Conservation (phyloP, 2,888 invertebrate species). For the Metellina segmentata region DNA sequence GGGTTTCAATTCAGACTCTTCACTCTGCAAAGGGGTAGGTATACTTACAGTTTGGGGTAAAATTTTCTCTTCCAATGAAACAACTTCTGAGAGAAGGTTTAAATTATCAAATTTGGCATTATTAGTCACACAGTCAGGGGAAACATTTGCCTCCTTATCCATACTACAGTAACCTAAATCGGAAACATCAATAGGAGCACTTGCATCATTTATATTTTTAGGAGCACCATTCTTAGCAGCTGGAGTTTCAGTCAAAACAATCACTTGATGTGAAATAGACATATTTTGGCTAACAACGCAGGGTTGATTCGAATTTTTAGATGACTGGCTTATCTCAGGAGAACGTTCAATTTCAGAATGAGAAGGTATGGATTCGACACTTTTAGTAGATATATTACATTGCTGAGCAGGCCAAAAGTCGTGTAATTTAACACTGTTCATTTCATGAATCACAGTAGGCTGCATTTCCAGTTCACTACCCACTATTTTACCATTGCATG, state of each 20-base stretch:
- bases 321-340: background rate
- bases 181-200: constrained; percentile 1
- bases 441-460: background rate
- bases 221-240: background rate
- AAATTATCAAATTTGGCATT: background rate
- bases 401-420: constrained; percentile 61
- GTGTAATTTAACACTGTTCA: constrained; percentile 21
- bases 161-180: constrained; percentile 69
- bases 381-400: background rate
- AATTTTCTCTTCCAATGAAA: background rate
- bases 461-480: background rate
- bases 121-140: background rate
- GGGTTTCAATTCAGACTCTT: background rate
- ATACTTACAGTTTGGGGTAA: background rate
- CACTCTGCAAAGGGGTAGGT: background rate
- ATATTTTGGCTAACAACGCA: background rate
- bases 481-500: background rate
- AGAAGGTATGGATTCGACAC: background rate
- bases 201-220: background rate
- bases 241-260: background rate
- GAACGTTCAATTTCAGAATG: background rate
- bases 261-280: background rate
- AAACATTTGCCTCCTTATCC: constrained; percentile 38
- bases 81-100: background rate
- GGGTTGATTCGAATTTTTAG: background rate